Conservation (phyloP, 2,113 vertebrate genomes). For the Malurus alboscapulatus region DNA sequence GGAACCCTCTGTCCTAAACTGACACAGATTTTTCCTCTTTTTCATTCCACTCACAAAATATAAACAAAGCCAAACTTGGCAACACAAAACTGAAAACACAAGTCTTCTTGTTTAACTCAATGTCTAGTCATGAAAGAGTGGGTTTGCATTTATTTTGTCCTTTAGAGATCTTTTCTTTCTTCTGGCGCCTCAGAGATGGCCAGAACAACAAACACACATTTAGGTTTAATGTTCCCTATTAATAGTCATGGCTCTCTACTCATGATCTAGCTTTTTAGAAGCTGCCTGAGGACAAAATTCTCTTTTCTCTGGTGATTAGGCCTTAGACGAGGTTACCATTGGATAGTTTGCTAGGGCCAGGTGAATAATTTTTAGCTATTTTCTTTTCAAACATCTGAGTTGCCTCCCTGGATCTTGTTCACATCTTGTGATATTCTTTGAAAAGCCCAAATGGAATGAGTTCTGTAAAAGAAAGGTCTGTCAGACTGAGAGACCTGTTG, state of each 20-base stretch:
- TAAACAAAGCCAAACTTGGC: background rate
- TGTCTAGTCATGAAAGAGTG: background rate
- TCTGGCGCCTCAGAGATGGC: background rate
- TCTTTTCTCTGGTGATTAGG: background rate
- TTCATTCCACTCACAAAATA: background rate
- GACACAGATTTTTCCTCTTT: background rate
- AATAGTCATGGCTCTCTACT: background rate
- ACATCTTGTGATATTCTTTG: background rate
- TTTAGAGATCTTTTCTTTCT: background rate
- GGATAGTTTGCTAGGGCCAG: background rate
- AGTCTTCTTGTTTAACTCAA: background rate
- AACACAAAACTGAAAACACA: background rate
- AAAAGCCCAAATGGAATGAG: background rate
- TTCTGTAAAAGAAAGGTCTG: background rate
- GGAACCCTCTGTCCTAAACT: background rate
- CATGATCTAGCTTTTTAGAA: background rate
- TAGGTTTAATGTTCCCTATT: background rate
- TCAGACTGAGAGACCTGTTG: background rate
- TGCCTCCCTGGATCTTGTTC: background rate
- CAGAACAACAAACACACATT: background rate
- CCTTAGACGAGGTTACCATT: background rate
- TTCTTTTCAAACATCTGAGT: background rate
- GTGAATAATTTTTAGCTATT: background rate
- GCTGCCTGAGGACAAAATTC: background rate
- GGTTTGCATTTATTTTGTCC: background rate